These are phyloP conservation scores for Plemyria rubiginata DNA, from an alignment of 2,888 invertebrate genomes.

Conservation along the genomic window DNA sequence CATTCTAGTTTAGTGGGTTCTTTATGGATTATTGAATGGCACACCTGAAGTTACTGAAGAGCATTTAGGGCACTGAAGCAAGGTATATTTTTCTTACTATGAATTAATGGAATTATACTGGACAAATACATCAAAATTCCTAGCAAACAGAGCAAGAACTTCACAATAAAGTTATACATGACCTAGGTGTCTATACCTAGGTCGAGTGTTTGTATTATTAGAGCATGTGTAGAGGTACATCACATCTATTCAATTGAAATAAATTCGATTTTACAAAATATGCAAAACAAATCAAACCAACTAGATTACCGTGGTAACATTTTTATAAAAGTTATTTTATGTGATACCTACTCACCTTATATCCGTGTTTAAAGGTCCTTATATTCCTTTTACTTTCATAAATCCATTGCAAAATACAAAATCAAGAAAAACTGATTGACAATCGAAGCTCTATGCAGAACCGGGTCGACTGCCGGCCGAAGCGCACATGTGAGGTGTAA, in stretches of 20 bases:
- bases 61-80: too few species aligned
- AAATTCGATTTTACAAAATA: too few species aligned
- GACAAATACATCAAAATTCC: too few species aligned
- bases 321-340: neutral
- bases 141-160: too few species aligned
- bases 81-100: neutral
- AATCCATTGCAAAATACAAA: constrained; percentile 7
- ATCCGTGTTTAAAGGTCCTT: neutral
- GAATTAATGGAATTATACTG: neutral
- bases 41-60: too few species aligned
- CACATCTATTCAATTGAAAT: too few species aligned
- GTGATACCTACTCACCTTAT: neutral
- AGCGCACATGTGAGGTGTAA: constrained; percentile 47
- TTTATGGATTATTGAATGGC: neutral
- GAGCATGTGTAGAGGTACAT: too few species aligned
- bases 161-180: too few species aligned
- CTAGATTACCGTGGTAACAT: neutral
- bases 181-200: too few species aligned
- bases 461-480: constrained; percentile 46
- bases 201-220: too few species aligned
- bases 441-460: constrained; percentile 35
- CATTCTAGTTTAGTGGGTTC: neutral
- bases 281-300: too few species aligned
- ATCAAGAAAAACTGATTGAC: constrained; percentile 9
- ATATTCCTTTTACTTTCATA: constrained; percentile 11